Percentiles rank a stretch among this genome's conserved stretches.
Conservation (phyloP, 2,113 vertebrate species). For the Taurulus bubalis region DNA sequence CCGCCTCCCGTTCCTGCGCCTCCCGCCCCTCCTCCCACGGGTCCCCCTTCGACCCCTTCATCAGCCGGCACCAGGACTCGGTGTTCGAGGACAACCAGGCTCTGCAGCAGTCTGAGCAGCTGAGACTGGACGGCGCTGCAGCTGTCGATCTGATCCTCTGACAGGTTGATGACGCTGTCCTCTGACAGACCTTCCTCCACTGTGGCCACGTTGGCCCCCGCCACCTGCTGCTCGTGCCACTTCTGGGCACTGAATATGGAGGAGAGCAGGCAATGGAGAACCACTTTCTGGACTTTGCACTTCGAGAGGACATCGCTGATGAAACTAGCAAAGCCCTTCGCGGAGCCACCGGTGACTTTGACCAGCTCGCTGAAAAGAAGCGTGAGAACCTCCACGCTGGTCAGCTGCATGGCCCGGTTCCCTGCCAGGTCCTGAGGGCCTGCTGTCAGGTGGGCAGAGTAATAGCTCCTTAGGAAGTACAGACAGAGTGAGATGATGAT, state of each 20-base stretch:
- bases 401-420: slow-evolving; percentile 98
- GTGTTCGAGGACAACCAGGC: slow-evolving; percentile 94
- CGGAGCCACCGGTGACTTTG: slow-evolving; percentile 94
- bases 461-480: slow-evolving; percentile 96
- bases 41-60: slow-evolving; percentile 83
- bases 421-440: slow-evolving; percentile 93
- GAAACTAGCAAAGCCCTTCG: slow-evolving; percentile 97
- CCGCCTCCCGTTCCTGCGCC: slow-evolving; percentile 76
- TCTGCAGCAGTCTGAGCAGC: slow-evolving; percentile 92
- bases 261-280: slow-evolving; percentile 95
- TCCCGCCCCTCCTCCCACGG: slow-evolving; percentile 78
- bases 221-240: slow-evolving; percentile 91
- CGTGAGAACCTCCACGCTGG: slow-evolving; percentile 95
- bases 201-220: slow-evolving; percentile 87
- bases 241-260: slow-evolving; percentile 98
- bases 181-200: slow-evolving; percentile 97
- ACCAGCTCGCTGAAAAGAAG: slow-evolving; percentile 94
- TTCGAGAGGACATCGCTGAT: slow-evolving; percentile 97
- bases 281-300: slow-evolving; percentile 98
- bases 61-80: slow-evolving; percentile 91
- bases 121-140: slow-evolving; percentile 96
- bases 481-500: slow-evolving; percentile 97
- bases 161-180: slow-evolving; percentile 96
- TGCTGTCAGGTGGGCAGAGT: slow-evolving; percentile 92
- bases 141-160: slow-evolving; percentile 95